Conservation (phyloP, 2,888 invertebrate species). For the Drosophila seclusa region DNA sequence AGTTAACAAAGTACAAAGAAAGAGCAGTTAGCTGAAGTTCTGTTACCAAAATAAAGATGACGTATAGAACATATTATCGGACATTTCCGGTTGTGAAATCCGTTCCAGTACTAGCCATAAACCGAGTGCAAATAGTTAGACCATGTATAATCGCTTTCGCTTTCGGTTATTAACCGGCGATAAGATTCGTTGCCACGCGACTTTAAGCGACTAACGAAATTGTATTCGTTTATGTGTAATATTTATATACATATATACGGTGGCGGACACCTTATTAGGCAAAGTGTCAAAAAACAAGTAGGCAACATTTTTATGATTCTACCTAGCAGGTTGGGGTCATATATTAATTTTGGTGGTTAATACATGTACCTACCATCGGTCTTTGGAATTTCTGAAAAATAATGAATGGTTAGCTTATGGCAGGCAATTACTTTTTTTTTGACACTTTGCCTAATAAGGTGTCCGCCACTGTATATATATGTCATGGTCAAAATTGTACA, state of each 20-base stretch:
- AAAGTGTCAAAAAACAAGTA: no score
- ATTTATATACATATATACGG: neutral
- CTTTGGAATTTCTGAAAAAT: no score
- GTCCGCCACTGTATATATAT: no score
- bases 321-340: no score
- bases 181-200: constrained; percentile 37
- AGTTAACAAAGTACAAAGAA: constrained; percentile 51
- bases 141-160: neutral
- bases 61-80: constrained; percentile 1
- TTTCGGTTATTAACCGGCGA: constrained; percentile 1
- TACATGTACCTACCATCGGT: no score
- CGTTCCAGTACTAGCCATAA: constrained; percentile 4
- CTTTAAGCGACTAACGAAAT: constrained; percentile 1
- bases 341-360: no score
- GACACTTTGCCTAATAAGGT: no score
- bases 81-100: neutral
- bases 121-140: constrained; percentile 5
- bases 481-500: neutral
- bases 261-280: no score
- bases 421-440: no score
- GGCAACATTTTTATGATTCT: no score
- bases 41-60: neutral
- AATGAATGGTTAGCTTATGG: no score
- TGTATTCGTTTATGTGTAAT: neutral
- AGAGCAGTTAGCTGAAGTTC: constrained; percentile 45